Percentiles rank a stretch among this genome's conserved stretches.
These are phyloP conservation scores for Austrolebias charrua DNA, from an alignment of 2,797 vertebrate species.

Conservation along the genomic window DNA sequence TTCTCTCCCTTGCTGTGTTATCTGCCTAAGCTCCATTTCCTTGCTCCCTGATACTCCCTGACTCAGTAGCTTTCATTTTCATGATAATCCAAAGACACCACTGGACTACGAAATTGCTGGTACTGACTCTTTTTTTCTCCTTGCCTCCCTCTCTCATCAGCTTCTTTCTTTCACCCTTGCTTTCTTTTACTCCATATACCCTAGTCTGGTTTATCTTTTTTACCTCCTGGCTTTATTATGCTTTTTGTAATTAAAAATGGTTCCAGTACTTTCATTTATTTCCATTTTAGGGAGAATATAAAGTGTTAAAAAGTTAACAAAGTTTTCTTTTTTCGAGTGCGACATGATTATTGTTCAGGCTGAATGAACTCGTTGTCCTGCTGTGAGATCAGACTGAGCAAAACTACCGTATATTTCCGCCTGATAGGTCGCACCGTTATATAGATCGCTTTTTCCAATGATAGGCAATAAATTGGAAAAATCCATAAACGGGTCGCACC, in stretches of 20 bases:
- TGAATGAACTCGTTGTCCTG: slow-evolving; percentile 36
- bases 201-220: slow-evolving; percentile 74
- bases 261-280: slow-evolving; percentile 64
- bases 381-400: not conserved
- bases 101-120: slow-evolving; percentile 82
- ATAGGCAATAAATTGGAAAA: too few species aligned
- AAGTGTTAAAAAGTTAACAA: slow-evolving; percentile 18
- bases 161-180: slow-evolving; percentile 19
- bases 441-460: too few species aligned
- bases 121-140: slow-evolving; percentile 54
- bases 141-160: slow-evolving; percentile 24
- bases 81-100: slow-evolving; percentile 83
- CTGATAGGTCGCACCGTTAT: too few species aligned
- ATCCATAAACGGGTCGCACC: too few species aligned
- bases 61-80: slow-evolving; percentile 83
- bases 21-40: slow-evolving; percentile 79
- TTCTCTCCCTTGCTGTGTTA: slow-evolving; percentile 75
- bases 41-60: slow-evolving; percentile 79
- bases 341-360: slow-evolving; percentile 66
- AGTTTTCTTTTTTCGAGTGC: slow-evolving; percentile 22
- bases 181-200: slow-evolving; percentile 17
- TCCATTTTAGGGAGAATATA: not conserved
- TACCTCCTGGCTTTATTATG: slow-evolving; percentile 80
- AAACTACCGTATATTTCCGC: too few species aligned
- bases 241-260: slow-evolving; percentile 84